phyloP scores from a whole-genome alignment of 2,113 vertebrate species.

The Cephalopholis sonnerati region DNA sequence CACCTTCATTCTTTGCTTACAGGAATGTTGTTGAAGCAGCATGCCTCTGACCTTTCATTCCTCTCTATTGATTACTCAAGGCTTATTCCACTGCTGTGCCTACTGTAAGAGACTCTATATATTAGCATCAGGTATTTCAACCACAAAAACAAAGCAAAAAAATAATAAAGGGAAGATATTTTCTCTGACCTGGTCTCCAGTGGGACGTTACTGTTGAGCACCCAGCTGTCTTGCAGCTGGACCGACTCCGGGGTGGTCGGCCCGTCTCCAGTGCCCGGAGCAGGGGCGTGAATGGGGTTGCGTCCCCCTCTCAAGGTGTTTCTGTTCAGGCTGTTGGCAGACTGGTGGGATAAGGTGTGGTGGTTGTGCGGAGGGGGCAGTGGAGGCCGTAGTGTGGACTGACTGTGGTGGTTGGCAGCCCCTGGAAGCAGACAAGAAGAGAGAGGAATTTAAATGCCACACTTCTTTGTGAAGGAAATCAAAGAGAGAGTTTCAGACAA shows the following conservation, averaged over 20 bases:
- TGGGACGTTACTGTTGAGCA: slow-evolving; percentile 98
- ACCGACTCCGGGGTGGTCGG: slow-evolving; percentile 97
- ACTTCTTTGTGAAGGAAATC: slow-evolving; percentile 17
- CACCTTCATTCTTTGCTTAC: slow-evolving; percentile 27
- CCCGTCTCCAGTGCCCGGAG: slow-evolving; percentile 91
- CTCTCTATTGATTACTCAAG: slow-evolving; percentile 49
- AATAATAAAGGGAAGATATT: not conserved
- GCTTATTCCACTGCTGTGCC: slow-evolving; percentile 33
- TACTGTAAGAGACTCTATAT: slow-evolving; percentile 23
- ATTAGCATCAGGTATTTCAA: slow-evolving; percentile 17
- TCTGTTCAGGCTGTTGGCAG: slow-evolving; percentile 98
- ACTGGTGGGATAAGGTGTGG: slow-evolving; percentile 95
- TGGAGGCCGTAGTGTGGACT: slow-evolving; percentile 95
- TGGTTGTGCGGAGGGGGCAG: slow-evolving; percentile 97
- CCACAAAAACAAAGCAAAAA: slow-evolving; percentile 4
- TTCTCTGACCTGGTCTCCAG: slow-evolving; percentile 94
- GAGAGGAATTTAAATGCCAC: not conserved
- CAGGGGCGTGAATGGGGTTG: slow-evolving; percentile 93
- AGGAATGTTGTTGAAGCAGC: slow-evolving; percentile 50
- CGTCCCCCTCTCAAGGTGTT: slow-evolving; percentile 95
- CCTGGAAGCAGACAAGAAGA: slow-evolving; percentile 81
- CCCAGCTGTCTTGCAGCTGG: slow-evolving; percentile 99
- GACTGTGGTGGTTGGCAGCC: slow-evolving; percentile 96
- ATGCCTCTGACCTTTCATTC: slow-evolving; percentile 52
- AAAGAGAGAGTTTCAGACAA: slow-evolving; percentile 15